Base-by-base conservation (phyloP, 2,113 vertebrate genomes). In the Oreochromis niloticus region DNA sequence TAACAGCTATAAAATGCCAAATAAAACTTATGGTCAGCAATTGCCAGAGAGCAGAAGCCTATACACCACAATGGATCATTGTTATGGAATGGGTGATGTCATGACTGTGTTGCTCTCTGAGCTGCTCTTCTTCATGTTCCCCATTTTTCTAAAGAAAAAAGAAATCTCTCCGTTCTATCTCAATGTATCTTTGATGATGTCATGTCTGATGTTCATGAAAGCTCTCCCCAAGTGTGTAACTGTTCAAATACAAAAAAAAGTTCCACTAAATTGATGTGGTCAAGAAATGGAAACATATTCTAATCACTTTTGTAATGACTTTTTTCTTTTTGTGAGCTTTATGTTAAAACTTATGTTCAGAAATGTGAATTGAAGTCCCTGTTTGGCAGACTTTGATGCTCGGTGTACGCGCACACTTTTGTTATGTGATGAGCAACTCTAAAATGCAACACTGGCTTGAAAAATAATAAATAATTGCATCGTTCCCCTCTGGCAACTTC, bases 1-100 rank as follows among this genome's bases (percentile, higher is more conserved):
- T 96, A 97, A 97, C 94, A 71, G 95, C 94, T 89, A 96, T 97
- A 96, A 97, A 96, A 96, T 96, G 95, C 91, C 94, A 96, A 96
- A 97, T 96, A 94, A 96, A 96, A 96, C 93, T 94, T 95, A 96
- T 94, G 94, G 94, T 93, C 88, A 83, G 91, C 94, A 91, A 94
- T 93, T 92, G 94, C 92, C 92, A 90, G 93, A 94, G 94, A 92
- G 94, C 94, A 92, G 91, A 88, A 94, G 94, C 92, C 95, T 87
- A 78, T 81, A 85, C 87, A 93, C 88, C 91, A 95, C 94, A 96
- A 96, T 97, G 94, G 93, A 96, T 97, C 96, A 96, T 96, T 95
- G 95, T 97, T 94, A 96, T 95, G 94, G 95, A 96, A 95, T 80
- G 86, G 90, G 85, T 97, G 96, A 97, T 94, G 96, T 97, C 96